A percentile compares a stretch with the other conserved stretches of the same genome.
These are phyloP conservation scores for Polydrusus cervinus DNA, from an alignment of 2,888 invertebrate genomes.

Conservation along the genomic window DNA sequence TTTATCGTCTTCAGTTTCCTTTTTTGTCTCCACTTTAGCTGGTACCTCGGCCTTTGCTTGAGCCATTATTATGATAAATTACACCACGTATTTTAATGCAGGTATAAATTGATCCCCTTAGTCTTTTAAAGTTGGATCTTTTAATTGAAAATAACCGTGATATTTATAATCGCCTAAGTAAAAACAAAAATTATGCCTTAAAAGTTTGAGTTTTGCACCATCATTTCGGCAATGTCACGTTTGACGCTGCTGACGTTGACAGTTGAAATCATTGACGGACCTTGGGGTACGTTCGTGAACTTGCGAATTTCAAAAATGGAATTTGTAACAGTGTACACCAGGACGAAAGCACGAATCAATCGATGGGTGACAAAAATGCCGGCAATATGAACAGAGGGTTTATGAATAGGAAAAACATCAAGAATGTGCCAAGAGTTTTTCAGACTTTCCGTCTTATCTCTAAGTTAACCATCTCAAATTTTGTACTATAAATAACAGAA, in stretches of 20 bases:
- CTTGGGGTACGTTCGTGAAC: neutral
- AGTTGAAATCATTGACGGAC: neutral
- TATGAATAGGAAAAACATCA: too few relatives aligned
- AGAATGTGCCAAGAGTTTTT: too few relatives aligned
- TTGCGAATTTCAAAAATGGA: too few relatives aligned
- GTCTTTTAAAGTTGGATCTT: neutral
- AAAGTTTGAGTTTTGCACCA: constrained; percentile 35
- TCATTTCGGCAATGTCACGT: constrained; percentile 36
- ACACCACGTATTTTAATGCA: neutral
- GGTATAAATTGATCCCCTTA: neutral
- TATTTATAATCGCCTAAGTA: neutral
- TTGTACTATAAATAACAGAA: too few relatives aligned
- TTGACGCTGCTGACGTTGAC: neutral
- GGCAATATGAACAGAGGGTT: too few relatives aligned
- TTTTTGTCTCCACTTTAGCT: constrained; percentile 64
- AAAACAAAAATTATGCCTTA: neutral
- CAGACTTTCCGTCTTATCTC: too few relatives aligned
- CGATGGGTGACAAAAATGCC: too few relatives aligned
- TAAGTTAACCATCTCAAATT: too few relatives aligned
- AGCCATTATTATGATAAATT: constrained; percentile 56
- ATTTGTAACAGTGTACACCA: too few relatives aligned
- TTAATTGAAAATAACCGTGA: neutral
- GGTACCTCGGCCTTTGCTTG: constrained; percentile 62
- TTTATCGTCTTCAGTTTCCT: constrained; percentile 68
- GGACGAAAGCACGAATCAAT: too few relatives aligned